Percentiles rank a stretch among this genome's conserved stretches.
phyloP scores from a whole-genome alignment of 1,140 invertebrate genomes.

The Achroia grisella region DNA sequence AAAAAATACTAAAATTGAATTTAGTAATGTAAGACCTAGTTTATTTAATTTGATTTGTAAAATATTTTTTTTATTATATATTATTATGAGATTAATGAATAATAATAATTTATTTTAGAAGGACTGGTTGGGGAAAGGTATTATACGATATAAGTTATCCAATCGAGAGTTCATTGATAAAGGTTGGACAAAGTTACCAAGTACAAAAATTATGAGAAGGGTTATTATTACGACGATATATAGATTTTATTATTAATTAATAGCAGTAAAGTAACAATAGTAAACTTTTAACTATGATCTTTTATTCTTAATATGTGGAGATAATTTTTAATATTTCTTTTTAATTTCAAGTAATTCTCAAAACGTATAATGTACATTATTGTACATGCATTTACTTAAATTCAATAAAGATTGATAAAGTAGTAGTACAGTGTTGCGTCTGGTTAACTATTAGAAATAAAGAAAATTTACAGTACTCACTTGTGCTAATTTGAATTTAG shows the following conservation, averaged over 20 bases:
- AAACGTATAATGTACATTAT: no score
- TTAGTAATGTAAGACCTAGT: background rate
- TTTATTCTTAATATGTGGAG: no score
- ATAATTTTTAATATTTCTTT: no score
- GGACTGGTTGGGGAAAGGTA: constrained; percentile 3
- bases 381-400: no score
- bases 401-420: no score
- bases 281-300: no score
- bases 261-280: no score
- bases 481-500: constrained; percentile 14
- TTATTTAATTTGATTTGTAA: background rate
- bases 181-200: constrained; percentile 36
- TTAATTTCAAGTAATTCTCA: no score
- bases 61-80: background rate
- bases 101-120: constrained; percentile 7
- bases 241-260: background rate
- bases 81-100: background rate
- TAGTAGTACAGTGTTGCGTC: no score
- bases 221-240: constrained; percentile 10
- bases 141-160: constrained; percentile 27
- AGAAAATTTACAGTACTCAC: no score
- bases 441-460: no score
- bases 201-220: constrained; percentile 28
- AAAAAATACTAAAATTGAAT: no score
- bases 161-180: constrained; percentile 35